Percentiles rank a stretch among this genome's conserved stretches.
Evolutionary conservation across 2,113 vertebrate genomes (phyloP).

Genomic region (Otus sunia): DNA sequence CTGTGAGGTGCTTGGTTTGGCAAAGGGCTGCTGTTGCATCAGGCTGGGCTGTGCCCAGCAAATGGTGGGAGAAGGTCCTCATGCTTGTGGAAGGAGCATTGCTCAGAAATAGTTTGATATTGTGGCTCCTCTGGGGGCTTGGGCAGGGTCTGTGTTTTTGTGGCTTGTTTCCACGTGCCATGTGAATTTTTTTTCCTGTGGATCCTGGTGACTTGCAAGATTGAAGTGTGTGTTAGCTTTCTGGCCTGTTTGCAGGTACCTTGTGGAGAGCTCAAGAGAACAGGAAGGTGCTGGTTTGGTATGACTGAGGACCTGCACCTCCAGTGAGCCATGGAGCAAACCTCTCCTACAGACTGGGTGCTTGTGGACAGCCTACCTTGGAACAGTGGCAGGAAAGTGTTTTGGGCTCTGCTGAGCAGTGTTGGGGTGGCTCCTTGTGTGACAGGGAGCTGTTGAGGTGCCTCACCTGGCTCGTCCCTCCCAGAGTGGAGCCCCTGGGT

Average conservation of each 20-base stretch:
- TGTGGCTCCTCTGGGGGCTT: neutral
- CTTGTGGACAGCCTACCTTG: neutral
- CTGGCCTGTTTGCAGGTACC: neutral
- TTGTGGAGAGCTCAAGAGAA: neutral
- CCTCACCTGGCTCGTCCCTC: neutral
- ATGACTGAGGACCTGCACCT: rapidly evolving
- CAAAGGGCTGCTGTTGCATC: neutral
- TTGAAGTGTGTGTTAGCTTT: neutral
- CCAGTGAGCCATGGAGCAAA: neutral
- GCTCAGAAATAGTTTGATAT: neutral
- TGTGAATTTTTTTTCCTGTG: rapidly evolving
- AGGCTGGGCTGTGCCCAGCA: neutral
- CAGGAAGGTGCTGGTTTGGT: neutral
- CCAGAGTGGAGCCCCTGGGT: neutral
- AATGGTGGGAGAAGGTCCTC: rapidly evolving
- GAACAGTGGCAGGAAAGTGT: no score
- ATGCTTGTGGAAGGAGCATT: neutral
- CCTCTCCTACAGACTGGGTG: neutral
- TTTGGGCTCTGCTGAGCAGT: neutral
- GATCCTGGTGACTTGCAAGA: neutral
- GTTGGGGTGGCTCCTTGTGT: neutral
- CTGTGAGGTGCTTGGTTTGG: constrained; percentile 7
- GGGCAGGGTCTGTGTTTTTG: neutral
- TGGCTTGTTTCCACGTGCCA: neutral
- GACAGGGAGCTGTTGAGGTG: neutral